These are phyloP conservation scores for Sinodicranocentrus sp. DNA, from an alignment of 2,888 invertebrate genomes.

Conservation along the genomic window DNA sequence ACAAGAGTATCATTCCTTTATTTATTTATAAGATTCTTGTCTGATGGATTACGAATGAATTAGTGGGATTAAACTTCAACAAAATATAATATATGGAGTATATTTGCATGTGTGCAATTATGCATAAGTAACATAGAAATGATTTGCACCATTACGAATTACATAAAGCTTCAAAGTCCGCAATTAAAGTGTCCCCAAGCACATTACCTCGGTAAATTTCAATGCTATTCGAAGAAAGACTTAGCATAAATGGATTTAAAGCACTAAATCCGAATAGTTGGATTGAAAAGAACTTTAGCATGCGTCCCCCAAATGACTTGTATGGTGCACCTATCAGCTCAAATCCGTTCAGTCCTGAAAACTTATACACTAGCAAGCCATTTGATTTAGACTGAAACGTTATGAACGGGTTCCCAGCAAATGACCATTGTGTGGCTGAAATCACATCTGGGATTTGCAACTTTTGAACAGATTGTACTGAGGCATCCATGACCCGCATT, in stretches of 20 bases:
- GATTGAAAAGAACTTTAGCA: conserved; percentile 57
- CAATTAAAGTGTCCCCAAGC: conserved; percentile 58
- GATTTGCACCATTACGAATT: not conserved
- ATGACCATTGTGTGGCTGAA: conserved; percentile 37
- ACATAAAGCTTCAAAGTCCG: conserved; percentile 35
- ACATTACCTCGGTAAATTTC: conserved; percentile 71
- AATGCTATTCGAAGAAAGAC: conserved; percentile 49
- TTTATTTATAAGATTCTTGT: too few species aligned
- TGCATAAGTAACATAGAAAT: too few species aligned
- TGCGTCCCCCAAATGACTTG: conserved; percentile 61
- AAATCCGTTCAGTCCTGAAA: conserved; percentile 71
- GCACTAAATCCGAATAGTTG: conserved; percentile 19
- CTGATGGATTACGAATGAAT: too few species aligned
- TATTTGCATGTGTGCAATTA: too few species aligned
- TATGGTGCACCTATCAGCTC: conserved; percentile 65
- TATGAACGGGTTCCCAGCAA: conserved; percentile 57
- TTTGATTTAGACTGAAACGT: conserved; percentile 65
- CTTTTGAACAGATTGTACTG: conserved; percentile 56
- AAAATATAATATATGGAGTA: too few species aligned
- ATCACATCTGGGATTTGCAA: conserved; percentile 53
- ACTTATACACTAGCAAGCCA: conserved; percentile 68
- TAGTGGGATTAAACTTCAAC: too few species aligned
- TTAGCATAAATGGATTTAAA: conserved; percentile 63
- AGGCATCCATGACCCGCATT: conserved; percentile 15
- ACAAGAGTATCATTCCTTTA: too few species aligned